Evolutionary conservation across 2,888 invertebrate species (phyloP), one percentile per base, ranked within the genome.

Genomic region (Tineola bisselliella): DNA sequence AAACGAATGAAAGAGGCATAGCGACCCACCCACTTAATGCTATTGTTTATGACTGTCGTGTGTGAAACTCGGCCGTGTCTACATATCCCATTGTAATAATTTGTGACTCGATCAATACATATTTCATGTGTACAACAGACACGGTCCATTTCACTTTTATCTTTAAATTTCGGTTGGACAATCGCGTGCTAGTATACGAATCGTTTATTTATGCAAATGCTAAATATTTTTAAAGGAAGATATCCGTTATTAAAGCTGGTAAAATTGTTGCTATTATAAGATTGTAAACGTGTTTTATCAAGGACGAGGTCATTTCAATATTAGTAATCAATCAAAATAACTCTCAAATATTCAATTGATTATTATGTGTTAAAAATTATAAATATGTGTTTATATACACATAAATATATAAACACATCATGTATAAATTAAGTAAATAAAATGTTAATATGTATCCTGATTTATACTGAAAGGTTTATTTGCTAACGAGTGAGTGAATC

Each of bases 21-120:
- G 74, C 67, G 76, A 78, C 79, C 77, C 73, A 73, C 84, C 82
- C 77, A 81, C 76, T 73, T 72, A 75, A 74, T 74, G 72, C 70
- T 69, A 70, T 73, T 75, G 74, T 75, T 79, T 76, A 72, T 72
- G 70, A 68, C 69, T 68, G 68, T 68, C 70, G 72, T 73, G 75
- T 73, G 72, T 70, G 77, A 76, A 74, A 76, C 75, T 69, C 71
- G 66, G 48, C 74, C 70, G 67, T 70, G 68, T 71, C 70, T 74
- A 71, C 68, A 68, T 69, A 66, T 66, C 61, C 30, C 54, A 38
- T 57, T 60, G 48, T 44, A 19, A 43, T 62, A 60, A 61, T 62
- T 61, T 59, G 56, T 61, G 61, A 38, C 48, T 61, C 60, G 61
- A 56, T 61, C 52, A 59, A 52, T 60, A 57, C 60, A 66, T 67